These are phyloP conservation scores for Drosophila bipectinata DNA, from an alignment of 1,140 invertebrate species.

Conservation along the genomic window DNA sequence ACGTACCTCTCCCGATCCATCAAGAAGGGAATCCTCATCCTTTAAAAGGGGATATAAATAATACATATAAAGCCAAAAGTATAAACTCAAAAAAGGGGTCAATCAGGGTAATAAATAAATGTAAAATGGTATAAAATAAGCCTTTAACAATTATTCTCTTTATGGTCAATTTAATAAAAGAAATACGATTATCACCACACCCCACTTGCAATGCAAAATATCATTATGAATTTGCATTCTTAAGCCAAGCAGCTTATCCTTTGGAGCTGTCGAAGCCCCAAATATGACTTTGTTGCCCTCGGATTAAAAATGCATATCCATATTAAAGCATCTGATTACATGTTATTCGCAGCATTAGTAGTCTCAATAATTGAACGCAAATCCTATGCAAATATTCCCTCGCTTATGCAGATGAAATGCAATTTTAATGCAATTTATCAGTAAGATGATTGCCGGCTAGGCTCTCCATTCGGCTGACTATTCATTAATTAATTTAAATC, in stretches of 20 bases:
- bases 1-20: constrained; percentile 47
- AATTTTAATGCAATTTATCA: constrained; percentile 60
- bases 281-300: constrained; percentile 12
- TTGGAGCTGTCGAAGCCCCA: constrained; percentile 6
- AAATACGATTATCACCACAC: neutral
- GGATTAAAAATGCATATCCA: constrained; percentile 37
- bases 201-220: neutral
- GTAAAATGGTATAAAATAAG: neutral
- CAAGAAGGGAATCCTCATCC: constrained; percentile 41
- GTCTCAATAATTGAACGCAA: constrained; percentile 41
- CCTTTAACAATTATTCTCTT: neutral
- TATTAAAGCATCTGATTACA: constrained; percentile 31
- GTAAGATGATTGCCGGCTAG: constrained; percentile 36
- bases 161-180: neutral
- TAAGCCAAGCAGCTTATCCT: constrained; percentile 13
- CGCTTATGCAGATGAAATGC: constrained; percentile 42
- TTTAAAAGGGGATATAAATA: constrained; percentile 31
- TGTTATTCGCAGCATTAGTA: constrained; percentile 33
- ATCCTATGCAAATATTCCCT: constrained; percentile 29
- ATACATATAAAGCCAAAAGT: constrained; percentile 1
- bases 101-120: neutral
- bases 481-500: constrained; percentile 63
- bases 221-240: neutral
- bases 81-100: neutral
- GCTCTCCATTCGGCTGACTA: constrained; percentile 4